A percentile compares a stretch with the other conserved stretches of the same genome.
phyloP scores from a whole-genome alignment of 92 coral and sea anemone genomes.

The Epizoanthus ramosus region DNA sequence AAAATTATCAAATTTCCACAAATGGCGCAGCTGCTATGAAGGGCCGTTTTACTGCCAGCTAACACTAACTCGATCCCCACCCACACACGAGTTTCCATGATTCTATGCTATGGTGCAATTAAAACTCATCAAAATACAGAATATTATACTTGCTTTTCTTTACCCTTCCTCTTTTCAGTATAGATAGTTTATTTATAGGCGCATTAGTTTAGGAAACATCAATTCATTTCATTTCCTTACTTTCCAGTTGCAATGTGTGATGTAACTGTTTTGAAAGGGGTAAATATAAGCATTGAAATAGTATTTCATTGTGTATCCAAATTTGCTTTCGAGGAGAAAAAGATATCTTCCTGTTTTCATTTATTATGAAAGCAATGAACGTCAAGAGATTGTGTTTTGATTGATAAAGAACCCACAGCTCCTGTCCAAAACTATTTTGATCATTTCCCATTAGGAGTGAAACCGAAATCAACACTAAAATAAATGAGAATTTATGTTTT shows the following conservation, averaged over 20 bases:
- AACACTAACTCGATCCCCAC: conserved; percentile 16
- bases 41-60: conserved; percentile 23
- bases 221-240: conserved; percentile 81
- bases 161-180: conserved; percentile 43
- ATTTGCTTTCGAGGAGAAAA: conserved; percentile 41
- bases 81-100: background rate
- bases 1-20: conserved; percentile 52
- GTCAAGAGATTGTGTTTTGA: conserved; percentile 37
- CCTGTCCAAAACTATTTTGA: background rate
- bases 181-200: conserved; percentile 58
- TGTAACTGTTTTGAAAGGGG: conserved; percentile 79
- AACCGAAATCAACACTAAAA: background rate
- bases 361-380: conserved; percentile 30
- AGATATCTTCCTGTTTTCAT: conserved; percentile 43
- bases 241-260: conserved; percentile 59
- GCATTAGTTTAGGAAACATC: conserved; percentile 86
- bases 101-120: background rate
- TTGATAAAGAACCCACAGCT: conserved; percentile 17
- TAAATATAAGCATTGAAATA: conserved; percentile 20
- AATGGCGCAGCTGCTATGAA: conserved; percentile 31
- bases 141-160: conserved; percentile 18
- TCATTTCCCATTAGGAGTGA: conserved; percentile 14
- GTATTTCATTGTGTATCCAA: conserved; percentile 52
- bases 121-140: conserved; percentile 18
- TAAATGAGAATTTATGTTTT: background rate